Evolutionary conservation across 2,888 invertebrate species (phyloP), one percentile per base, ranked within the genome.

Genomic region (Myopa tessellatipennis): DNA sequence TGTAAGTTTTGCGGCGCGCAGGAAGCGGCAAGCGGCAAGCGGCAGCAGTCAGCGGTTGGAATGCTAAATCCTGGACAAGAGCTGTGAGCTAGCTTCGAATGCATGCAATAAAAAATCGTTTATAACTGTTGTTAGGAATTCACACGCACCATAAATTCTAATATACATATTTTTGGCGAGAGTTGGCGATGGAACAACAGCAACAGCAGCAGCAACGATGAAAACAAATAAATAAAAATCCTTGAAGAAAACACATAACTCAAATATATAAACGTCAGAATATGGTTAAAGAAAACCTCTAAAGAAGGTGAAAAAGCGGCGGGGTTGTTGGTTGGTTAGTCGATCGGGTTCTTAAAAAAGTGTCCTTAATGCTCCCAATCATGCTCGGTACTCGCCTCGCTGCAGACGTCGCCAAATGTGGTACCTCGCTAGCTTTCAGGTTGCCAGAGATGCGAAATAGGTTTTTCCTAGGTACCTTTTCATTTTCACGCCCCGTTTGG

Each of bases 121-220:
- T 82, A 82, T 82, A 79, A 78, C 81, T 81, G 80, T 80, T 82
- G 81, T 81, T 72, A 77, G 79, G 81, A 81, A 83, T 81, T 81
- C 80, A 78, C 81, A 82, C 80, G 83, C 82, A 80, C 80, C 82
- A 82, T 83, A 83, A 83, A 83, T 83, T 80, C 81, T 81, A 80
- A 83, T 83, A 77, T 45, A 10, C 45, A 45, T 45, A 77, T 50
- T 75, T 65, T 69, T 55, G 75, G 26, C 68, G 68, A 18, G 60
- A 55, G 45, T 68, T 68, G 26, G 71, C 71, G 63, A 65, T 69
- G 65, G 50, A 58, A 71, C 63, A 71, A 70, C 69, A 40, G 58
- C 45, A 55, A 58, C 74, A 55, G 40, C 45, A 45, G 38, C 74
- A 55, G 26, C 45, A 45, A 55, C 38, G 50, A 60, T 63, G 18